Evolutionary conservation across 2,113 vertebrate species (phyloP), one percentile per base, ranked within the genome.

Genomic region (Uria lomvia): DNA sequence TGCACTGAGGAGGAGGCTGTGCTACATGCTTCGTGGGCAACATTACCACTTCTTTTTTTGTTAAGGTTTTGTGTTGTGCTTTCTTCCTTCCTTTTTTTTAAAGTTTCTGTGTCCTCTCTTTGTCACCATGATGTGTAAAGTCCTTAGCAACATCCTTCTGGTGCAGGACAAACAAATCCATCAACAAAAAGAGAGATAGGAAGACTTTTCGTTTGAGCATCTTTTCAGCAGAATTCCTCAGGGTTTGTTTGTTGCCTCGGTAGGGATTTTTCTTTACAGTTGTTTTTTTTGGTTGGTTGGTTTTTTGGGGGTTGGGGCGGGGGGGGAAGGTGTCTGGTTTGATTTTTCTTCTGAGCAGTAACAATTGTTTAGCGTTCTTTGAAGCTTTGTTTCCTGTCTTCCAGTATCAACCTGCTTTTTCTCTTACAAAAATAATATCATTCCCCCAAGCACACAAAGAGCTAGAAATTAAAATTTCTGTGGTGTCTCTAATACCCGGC

Each of bases 301-400:
- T 1, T 40, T 55, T 15, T 29, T 22, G 8, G 9, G 7, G 2
- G 9, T 2, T 60, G 30, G 11, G 1, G 40, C 11, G 40, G 0
- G n/a, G 19, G 3, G 16, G 13, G 32, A 71, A 67, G 8, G 1
- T 65, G 24, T 34, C 47, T 63, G 11, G 2, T 72, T 66, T 72
- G 43, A 8, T n/a, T 71, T 74, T 86, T 70, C n/a, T 90, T 32
- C 29, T 42, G n/a, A 63, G 18, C 38, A 63, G 9, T 53, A 84
- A 50, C 21, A 59, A 30, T 27, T 73, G 38, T 19, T 10, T 40
- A 40, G 13, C 5, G 0, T 63, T 72, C 68, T 59, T 38, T 27
- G 4, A 70, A 60, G 11, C 47, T 82, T 81, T 70, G 18, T 62
- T 92, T 60, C 68, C 53, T 42, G 8, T 77, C 72, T 66, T 93